Percentiles rank a stretch among this genome's conserved stretches.
Conservation (phyloP, 2,113 vertebrate genomes). For the Crotalus tigris region DNA sequence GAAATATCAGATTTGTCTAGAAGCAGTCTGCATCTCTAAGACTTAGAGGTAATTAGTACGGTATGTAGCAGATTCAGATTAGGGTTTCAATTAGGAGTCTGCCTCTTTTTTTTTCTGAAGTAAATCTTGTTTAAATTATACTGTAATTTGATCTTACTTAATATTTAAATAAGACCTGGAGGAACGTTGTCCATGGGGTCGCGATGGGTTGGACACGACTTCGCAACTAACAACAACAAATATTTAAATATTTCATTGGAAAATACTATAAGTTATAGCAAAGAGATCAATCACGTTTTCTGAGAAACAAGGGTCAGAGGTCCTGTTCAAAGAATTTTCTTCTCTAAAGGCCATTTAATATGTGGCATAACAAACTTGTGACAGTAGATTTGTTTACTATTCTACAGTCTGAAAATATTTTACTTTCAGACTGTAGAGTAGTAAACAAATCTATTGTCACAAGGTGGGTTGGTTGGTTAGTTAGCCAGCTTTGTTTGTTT, state of each 20-base stretch:
- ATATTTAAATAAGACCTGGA: too few species aligned
- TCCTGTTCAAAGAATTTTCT: background rate
- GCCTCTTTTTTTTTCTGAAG: background rate
- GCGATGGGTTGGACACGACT: too few species aligned
- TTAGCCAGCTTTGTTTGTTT: background rate
- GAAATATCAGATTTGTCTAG: background rate
- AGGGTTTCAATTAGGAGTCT: background rate
- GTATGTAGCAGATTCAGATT: background rate
- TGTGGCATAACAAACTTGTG: background rate
- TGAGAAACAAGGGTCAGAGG: background rate
- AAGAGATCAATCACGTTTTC: background rate
- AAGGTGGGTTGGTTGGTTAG: background rate
- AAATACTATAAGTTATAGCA: background rate
- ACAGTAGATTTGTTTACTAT: too few species aligned
- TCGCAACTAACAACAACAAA: too few species aligned
- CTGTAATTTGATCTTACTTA: background rate
- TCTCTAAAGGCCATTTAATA: background rate
- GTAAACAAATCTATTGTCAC: background rate
- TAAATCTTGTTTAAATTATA: background rate
- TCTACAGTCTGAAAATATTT: background rate
- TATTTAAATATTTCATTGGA: background rate
- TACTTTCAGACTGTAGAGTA: slow-evolving; percentile 1
- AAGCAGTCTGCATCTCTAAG: background rate
- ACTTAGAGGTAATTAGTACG: background rate
- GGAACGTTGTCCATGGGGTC: too few species aligned